phyloP scores from a whole-genome alignment of 1,140 invertebrate genomes.

The Aphaenogaster rudis region DNA sequence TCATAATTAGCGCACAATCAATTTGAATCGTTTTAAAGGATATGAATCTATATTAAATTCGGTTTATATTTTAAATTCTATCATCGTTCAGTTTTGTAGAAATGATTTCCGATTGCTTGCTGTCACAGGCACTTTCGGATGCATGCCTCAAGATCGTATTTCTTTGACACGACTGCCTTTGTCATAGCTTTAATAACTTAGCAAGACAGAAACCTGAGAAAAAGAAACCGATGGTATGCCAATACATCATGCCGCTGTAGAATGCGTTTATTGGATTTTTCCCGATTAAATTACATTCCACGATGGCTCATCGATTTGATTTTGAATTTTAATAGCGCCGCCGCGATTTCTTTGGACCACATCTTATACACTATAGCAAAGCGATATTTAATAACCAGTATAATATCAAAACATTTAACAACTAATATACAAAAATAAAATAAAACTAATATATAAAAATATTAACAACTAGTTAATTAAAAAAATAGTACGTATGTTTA shows the following conservation, averaged over 20 bases:
- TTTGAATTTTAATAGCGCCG: slow-evolving; percentile 80
- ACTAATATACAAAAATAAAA: not conserved
- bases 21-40: not conserved
- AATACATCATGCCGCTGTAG: slow-evolving; percentile 70
- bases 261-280: slow-evolving; percentile 86
- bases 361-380: slow-evolving; percentile 34
- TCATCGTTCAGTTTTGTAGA: not conserved
- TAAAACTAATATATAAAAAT: not conserved
- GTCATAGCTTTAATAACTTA: slow-evolving; percentile 65
- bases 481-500: not conserved
- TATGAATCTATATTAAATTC: not conserved
- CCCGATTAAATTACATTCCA: slow-evolving; percentile 84
- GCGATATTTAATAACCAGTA: not conserved
- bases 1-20: not conserved
- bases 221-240: slow-evolving; percentile 75
- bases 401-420: not conserved
- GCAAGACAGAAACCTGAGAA: slow-evolving; percentile 47
- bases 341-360: slow-evolving; percentile 68
- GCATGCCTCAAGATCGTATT: slow-evolving; percentile 52
- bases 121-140: slow-evolving; percentile 28
- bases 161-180: slow-evolving; percentile 59
- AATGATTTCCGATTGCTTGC: not conserved
- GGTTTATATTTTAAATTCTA: not conserved
- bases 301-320: slow-evolving; percentile 79
- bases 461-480: not conserved